Conservation (phyloP, 1,140 invertebrate genomes). For the Calephelis nemesis region DNA sequence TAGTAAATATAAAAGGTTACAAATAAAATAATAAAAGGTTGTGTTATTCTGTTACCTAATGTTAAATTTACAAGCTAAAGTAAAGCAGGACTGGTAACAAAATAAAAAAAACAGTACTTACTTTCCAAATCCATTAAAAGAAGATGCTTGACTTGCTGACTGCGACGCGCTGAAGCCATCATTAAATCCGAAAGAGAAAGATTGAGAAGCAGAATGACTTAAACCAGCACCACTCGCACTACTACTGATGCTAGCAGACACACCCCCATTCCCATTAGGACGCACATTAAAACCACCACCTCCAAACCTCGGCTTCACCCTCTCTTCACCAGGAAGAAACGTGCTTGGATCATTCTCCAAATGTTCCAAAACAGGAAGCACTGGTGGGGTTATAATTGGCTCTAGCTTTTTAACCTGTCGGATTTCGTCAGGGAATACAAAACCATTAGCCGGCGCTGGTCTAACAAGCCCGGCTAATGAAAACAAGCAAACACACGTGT, state of each 20-base stretch:
- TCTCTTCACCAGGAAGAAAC: conserved; percentile 51
- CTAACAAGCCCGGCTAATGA: conserved; percentile 27
- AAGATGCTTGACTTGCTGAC: conserved; percentile 67
- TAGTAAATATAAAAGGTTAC: no score
- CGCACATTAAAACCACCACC: conserved; percentile 58
- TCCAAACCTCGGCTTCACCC: conserved; percentile 53
- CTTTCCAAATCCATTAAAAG: conserved; percentile 69
- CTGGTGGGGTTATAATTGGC: conserved; percentile 66
- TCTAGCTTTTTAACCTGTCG: conserved; percentile 57
- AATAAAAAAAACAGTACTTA: conserved; percentile 27
- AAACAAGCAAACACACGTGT: conserved; percentile 44
- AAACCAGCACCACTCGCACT: conserved; percentile 54
- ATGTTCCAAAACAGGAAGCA: conserved; percentile 67
- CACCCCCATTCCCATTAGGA: conserved; percentile 55
- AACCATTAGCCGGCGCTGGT: conserved; percentile 52
- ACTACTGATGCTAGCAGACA: conserved; percentile 64
- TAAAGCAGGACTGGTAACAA: no score
- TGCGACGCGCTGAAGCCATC: conserved; percentile 70
- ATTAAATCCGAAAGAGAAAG: conserved; percentile 70
- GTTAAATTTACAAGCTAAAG: neutral
- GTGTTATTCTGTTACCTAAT: no score
- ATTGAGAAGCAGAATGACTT: conserved; percentile 67
- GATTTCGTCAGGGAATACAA: conserved; percentile 61
- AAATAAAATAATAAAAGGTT: no score
- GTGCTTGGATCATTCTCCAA: conserved; percentile 70